Evolutionary conservation across 2,888 invertebrate species (phyloP).

Genomic region (Harpalus rubripes): DNA sequence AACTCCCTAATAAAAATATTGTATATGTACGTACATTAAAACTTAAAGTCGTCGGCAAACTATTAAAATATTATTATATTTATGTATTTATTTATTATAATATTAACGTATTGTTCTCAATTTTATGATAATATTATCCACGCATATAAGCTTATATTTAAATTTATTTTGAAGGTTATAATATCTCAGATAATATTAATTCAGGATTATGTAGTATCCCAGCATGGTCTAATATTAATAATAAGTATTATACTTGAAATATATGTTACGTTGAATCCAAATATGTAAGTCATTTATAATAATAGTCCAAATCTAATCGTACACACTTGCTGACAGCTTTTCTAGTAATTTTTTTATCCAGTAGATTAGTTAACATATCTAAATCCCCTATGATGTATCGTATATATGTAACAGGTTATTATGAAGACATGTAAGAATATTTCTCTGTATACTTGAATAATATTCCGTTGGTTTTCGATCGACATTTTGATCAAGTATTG

Average conservation of each 20-base stretch:
- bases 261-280: conserved; percentile 19
- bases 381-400: conserved; percentile 23
- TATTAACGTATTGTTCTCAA: no score
- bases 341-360: conserved; percentile 37
- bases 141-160: neutral
- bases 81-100: no score
- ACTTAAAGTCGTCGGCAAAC: no score
- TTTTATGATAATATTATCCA: neutral
- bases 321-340: conserved; percentile 35
- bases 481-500: neutral
- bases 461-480: conserved; percentile 15
- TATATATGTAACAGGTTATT: conserved; percentile 10
- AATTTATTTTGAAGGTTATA: neutral
- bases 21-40: no score
- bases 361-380: conserved; percentile 17
- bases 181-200: neutral
- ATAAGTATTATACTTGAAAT: conserved; percentile 8
- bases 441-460: neutral
- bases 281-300: conserved; percentile 31
- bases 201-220: conserved; percentile 29
- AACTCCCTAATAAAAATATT: no score
- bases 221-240: conserved; percentile 18
- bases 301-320: conserved; percentile 9
- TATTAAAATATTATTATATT: no score
- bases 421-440: conserved; percentile 34